Evolutionary conservation across 92 coral and sea anemone genomes (phyloP), one percentile per base, ranked within the genome.

Genomic region (Muricea muricata): DNA sequence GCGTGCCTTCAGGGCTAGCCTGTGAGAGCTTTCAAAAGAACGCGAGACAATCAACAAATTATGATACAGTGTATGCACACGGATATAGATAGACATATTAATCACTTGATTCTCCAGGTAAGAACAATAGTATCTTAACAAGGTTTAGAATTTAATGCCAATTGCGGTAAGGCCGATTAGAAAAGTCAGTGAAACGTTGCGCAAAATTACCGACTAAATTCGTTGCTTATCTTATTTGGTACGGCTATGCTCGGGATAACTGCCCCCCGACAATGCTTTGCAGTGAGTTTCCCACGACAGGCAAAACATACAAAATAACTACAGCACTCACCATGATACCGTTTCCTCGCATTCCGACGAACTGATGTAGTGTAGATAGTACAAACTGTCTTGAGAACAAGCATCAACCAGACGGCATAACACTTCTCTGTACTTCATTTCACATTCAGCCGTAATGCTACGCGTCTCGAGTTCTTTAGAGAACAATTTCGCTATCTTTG

Each of bases 281-380:
- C 29, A 23, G 54, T 56, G 71, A 78, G 9, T 32, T 78, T 78
- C 83, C 34, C 83, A 78, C 70, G 70, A 56, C 57, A 17, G 41
- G 31, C 25, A 55, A 55, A 78, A 56, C 50, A 29, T 52, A n/a
- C n/a, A 26, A 48, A 15, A 32, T 24, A 47, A 46, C 7, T 24
- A 7, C 20, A 32, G 54, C 14, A 78, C 83, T 78, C 83, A 78
- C 83, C 83, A 78, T 39, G 83, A 56, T 48, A 78, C 24, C 65
- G 30, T 78, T 56, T 55, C 70, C 28, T 78, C 83, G 34, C 83
- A 78, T 37, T 78, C 83, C 28, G 55, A 14, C 25, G 20, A 30
- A 40, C 18, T 56, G 63, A 78, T 78, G 30, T 50, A 39, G 4
- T 33, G 33, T 30, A 78, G 71, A 14, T 61, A 78, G 55, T 78